Evolutionary conservation across 1,140 invertebrate genomes (phyloP).

Genomic region (Microvelia longipes): DNA sequence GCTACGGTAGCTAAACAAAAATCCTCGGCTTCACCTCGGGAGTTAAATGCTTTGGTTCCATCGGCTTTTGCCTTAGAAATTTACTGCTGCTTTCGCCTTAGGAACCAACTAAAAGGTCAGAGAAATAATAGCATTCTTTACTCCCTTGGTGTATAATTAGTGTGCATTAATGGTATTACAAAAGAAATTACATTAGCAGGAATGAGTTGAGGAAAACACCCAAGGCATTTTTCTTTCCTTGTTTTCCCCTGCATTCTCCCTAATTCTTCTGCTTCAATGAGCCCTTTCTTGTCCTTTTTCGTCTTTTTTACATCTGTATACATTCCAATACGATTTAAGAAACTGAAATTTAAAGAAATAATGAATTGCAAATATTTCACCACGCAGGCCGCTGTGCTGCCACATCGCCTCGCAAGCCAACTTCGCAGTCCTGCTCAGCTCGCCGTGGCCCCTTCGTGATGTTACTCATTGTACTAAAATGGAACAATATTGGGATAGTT

Average conservation of each 20-base stretch:
- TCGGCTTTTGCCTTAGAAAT: no score
- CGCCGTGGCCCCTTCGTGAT: neutral
- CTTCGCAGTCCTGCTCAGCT: neutral
- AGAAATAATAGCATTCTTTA: no score
- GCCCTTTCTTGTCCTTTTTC: neutral
- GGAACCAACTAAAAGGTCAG: neutral
- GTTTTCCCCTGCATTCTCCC: slow-evolving; percentile 12
- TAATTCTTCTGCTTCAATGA: neutral
- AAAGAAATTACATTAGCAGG: slow-evolving; percentile 13
- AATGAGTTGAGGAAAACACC: slow-evolving; percentile 24
- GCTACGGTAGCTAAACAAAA: no score
- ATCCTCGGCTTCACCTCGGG: no score
- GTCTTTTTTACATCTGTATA: no score
- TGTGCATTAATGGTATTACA: neutral
- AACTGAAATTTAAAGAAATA: neutral
- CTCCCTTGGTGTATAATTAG: neutral
- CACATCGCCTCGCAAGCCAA: neutral
- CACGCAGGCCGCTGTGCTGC: neutral
- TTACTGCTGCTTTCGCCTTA: neutral
- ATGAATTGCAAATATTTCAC: neutral
- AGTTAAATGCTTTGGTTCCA: no score
- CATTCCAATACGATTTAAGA: neutral
- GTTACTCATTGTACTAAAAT: neutral
- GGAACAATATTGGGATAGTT: neutral
- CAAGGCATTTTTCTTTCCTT: slow-evolving; percentile 26